phyloP scores from a whole-genome alignment of 2,797 vertebrate species.

The Lutra lutra region DNA sequence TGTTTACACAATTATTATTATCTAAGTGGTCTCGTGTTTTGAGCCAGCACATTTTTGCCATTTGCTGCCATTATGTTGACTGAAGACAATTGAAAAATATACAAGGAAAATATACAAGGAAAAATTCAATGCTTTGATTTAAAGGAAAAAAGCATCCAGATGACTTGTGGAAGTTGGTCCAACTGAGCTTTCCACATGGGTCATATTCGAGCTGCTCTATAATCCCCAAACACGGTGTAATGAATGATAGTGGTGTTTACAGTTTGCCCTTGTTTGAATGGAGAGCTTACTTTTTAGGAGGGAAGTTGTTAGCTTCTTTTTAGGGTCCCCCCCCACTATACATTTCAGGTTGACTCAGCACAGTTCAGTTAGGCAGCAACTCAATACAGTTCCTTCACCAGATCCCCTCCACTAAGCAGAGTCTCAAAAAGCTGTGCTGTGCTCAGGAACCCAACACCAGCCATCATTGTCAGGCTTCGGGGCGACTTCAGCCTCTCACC shows the following conservation, averaged over 20 bases:
- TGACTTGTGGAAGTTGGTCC: background rate
- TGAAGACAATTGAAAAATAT: constrained; percentile 6
- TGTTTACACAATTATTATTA: background rate
- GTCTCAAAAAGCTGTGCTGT: background rate
- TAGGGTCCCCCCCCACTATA: background rate
- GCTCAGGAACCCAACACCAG: background rate
- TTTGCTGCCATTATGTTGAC: constrained; percentile 37
- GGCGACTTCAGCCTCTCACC: too few relatives aligned
- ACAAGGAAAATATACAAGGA: background rate
- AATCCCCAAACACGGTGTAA: background rate
- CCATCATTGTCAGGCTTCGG: background rate
- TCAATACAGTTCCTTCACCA: background rate
- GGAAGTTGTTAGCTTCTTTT: background rate
- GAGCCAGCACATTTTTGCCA: constrained; percentile 16
- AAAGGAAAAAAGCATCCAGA: constrained; percentile 19
- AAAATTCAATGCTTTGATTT: constrained; percentile 47
- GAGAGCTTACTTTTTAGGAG: background rate
- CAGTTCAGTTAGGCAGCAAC: background rate
- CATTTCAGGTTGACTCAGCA: background rate
- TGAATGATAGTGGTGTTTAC: background rate
- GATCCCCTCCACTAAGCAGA: background rate
- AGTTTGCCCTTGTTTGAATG: background rate
- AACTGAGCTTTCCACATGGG: background rate
- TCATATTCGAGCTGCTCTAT: background rate
- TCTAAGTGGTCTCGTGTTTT: background rate